Conservation (phyloP, 2,113 vertebrate genomes). For the Gymnarchus niloticus region DNA sequence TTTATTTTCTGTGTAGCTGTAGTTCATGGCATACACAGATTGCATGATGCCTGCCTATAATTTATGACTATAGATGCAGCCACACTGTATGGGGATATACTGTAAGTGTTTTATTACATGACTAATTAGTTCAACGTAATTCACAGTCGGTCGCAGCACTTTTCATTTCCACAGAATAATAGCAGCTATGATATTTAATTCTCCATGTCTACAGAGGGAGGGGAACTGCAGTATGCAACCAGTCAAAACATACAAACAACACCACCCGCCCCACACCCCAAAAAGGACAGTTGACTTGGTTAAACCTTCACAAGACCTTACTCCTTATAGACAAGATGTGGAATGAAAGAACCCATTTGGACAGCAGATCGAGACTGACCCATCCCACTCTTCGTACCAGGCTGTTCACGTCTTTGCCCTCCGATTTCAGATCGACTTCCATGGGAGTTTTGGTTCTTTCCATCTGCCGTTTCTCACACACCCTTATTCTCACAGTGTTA, state of each 20-base stretch:
- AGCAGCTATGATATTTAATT: background rate
- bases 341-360: background rate
- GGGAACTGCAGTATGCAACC: background rate
- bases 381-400: background rate
- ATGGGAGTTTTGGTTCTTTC: background rate
- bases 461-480: background rate
- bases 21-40: background rate
- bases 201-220: background rate
- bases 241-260: background rate
- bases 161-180: background rate
- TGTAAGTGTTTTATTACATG: background rate
- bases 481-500: background rate
- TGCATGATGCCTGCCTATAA: background rate
- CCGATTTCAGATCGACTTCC: background rate
- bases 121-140: background rate
- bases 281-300: background rate
- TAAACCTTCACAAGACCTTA: background rate
- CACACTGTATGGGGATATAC: background rate
- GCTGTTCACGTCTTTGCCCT: background rate
- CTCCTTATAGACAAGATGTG: background rate
- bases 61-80: background rate
- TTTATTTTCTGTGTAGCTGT: background rate
- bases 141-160: background rate
- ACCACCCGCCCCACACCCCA: background rate
- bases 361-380: background rate